Conservation (phyloP, 2,888 invertebrate genomes). For the Agrilus cyanescens region DNA sequence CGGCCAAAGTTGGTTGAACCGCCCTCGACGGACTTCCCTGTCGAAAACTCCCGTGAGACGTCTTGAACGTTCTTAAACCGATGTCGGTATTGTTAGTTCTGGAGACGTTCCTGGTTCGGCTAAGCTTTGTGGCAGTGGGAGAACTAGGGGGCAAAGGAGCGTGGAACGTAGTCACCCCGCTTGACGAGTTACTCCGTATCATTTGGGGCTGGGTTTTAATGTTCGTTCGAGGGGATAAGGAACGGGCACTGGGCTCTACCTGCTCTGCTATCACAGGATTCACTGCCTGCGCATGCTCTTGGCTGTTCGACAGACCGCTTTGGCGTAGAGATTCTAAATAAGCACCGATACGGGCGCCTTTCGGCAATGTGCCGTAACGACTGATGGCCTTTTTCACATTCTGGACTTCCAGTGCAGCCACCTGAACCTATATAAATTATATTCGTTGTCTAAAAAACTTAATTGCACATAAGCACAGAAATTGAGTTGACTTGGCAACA, state of each 20-base stretch:
- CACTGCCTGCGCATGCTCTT: slow-evolving; percentile 26
- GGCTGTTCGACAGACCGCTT: slow-evolving; percentile 46
- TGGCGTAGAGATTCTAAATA: slow-evolving; percentile 88
- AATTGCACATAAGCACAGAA: too few relatives aligned
- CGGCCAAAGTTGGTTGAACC: slow-evolving; percentile 63
- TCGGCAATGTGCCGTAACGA: slow-evolving; percentile 92
- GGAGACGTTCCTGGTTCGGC: slow-evolving; percentile 37
- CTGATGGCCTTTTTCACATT: slow-evolving; percentile 91
- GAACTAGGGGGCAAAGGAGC: slow-evolving; percentile 43
- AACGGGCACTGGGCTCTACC: slow-evolving; percentile 36
- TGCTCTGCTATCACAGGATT: slow-evolving; percentile 27
- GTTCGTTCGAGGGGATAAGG: slow-evolving; percentile 54
- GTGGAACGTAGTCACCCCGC: slow-evolving; percentile 59
- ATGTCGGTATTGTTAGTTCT: slow-evolving; percentile 35
- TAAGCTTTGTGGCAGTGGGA: slow-evolving; percentile 49
- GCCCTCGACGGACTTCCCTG: slow-evolving; percentile 59
- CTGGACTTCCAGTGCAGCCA: slow-evolving; percentile 89
- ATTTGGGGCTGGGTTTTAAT: slow-evolving; percentile 63
- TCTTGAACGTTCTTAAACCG: slow-evolving; percentile 34
- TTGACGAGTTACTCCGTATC: slow-evolving; percentile 82
- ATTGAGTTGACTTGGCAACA: slow-evolving; percentile 3
- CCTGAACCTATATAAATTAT: slow-evolving; percentile 49
- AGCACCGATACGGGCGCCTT: slow-evolving; percentile 91
- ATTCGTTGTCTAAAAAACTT: too few relatives aligned
- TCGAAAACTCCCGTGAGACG: slow-evolving; percentile 36